Evolutionary conservation across 2,888 invertebrate genomes (phyloP).

Genomic region (Nomada ferruginata): DNA sequence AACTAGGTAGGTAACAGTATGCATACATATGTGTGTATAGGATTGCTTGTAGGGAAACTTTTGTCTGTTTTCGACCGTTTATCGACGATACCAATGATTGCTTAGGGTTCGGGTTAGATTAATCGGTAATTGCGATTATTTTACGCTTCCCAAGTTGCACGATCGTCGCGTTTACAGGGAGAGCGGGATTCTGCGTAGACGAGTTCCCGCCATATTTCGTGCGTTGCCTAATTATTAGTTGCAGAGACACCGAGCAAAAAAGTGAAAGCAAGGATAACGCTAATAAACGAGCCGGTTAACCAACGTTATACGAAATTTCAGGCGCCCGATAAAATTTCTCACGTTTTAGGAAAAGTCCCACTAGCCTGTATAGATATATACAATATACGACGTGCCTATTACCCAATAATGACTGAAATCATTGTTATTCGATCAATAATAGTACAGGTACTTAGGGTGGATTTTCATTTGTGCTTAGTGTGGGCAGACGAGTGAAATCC

Average conservation of each 20-base stretch:
- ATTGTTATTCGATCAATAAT: too few relatives aligned
- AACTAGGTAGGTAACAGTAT: neutral
- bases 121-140: neutral
- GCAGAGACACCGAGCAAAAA: slow-evolving; percentile 4
- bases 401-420: too few relatives aligned
- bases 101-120: neutral
- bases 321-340: neutral
- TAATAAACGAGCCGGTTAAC: neutral
- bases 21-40: neutral
- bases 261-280: slow-evolving; percentile 43
- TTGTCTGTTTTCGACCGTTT: neutral
- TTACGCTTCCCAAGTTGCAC: neutral
- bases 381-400: too few relatives aligned
- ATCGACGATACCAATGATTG: neutral
- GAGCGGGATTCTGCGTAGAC: neutral
- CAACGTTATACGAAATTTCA: slow-evolving; percentile 6
- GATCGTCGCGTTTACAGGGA: neutral
- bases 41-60: neutral
- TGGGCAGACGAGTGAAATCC: neutral
- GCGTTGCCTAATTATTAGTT: slow-evolving; percentile 24
- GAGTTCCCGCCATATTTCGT: slow-evolving; percentile 7
- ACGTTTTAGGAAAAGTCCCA: neutral
- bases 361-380: neutral
- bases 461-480: too few relatives aligned
- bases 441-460: too few relatives aligned